Conservation (phyloP, 2,797 vertebrate species). For the Petrocephalus schoutedeni region DNA sequence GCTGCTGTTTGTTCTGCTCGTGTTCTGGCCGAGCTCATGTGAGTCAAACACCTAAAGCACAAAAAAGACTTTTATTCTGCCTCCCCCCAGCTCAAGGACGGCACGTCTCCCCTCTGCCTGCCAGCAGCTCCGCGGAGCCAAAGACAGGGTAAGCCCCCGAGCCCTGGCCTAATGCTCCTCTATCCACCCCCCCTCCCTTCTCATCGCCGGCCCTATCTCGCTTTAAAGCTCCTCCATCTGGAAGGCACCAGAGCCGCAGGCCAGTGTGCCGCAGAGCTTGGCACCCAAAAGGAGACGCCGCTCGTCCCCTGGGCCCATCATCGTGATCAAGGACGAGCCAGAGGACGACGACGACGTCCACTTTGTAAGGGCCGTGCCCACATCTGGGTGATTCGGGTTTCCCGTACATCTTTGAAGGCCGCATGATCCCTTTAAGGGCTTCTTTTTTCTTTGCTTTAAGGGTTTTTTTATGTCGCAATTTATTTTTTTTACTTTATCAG, state of each 20-base stretch:
- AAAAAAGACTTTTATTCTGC: not conserved
- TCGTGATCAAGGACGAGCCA: conserved; percentile 73
- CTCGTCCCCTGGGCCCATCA: conserved; percentile 64
- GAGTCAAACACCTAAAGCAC: not conserved
- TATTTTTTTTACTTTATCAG: not conserved
- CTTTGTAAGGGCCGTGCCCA: conserved; percentile 55
- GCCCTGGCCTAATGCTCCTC: not conserved
- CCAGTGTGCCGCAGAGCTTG: conserved; percentile 38
- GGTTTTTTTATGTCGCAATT: not conserved
- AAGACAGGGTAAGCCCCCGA: conserved; percentile 51
- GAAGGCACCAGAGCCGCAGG: conserved; percentile 54
- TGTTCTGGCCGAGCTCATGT: not conserved
- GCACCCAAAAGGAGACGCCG: conserved; percentile 57
- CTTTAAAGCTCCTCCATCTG: conserved; percentile 49
- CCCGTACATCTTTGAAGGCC: not conserved
- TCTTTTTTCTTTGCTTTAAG: not conserved
- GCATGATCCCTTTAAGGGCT: not conserved
- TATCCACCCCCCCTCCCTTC: not conserved
- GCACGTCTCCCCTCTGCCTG: conserved; percentile 56
- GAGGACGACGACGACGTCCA: conserved; percentile 71
- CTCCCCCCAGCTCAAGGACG: conserved; percentile 51
- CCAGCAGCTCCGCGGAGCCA: conserved; percentile 60
- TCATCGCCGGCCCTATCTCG: not conserved
- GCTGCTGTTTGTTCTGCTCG: not conserved
- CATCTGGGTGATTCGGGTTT: not conserved